Base-by-base conservation (phyloP, 2,888 invertebrate species). In the Chorisops tibialis region DNA sequence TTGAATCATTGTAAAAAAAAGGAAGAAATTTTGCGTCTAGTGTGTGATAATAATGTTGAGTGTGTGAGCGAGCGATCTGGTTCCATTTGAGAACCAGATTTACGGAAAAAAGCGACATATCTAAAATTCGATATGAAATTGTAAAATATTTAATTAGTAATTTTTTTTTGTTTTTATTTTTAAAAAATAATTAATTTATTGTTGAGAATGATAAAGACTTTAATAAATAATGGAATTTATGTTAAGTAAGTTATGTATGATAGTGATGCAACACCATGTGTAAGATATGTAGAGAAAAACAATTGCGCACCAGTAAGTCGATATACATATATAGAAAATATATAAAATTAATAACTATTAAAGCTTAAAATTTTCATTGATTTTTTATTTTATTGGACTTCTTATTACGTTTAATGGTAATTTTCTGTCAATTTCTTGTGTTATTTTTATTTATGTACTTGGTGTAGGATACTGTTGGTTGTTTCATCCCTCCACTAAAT, bases 211-310 rank as follows among this genome's bases (percentile, higher is more conserved):
- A 45, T 45, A 43, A 56, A 43, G 56, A 43, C 56, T 56, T 18
- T 56, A 43, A 41, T 35, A 9, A 7, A 24, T n/a, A n/a, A n/a
- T 24, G 24, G 12, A 56, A 16, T 5, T 43, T 56, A 56, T 24
- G 18, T 30, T 56, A 24, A 24, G 24, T 56, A 56, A 54, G 41
- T 41, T 54, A 56, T 39, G 39, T 52, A 52, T 39, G 21, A 38
- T 52, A 52, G 52, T 41, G 41, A 18, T 4, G 9, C 22, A 39
- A 30, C 11, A 30, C 56, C 43, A 56, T 24, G 56, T 56, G 56
- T 56, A 56, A 56, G 56, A 56, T 56, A 54, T 54, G 54, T 54
- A 56, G 56, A 43, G 30, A 56, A 14, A 43, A 56, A 41, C n/a
- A 48, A 21, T 14, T 50, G 24, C n/a, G n/a, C 49, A 50, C 49